Evolutionary conservation across 2,888 invertebrate species (phyloP).

Genomic region (Criorhina ranunculi): DNA sequence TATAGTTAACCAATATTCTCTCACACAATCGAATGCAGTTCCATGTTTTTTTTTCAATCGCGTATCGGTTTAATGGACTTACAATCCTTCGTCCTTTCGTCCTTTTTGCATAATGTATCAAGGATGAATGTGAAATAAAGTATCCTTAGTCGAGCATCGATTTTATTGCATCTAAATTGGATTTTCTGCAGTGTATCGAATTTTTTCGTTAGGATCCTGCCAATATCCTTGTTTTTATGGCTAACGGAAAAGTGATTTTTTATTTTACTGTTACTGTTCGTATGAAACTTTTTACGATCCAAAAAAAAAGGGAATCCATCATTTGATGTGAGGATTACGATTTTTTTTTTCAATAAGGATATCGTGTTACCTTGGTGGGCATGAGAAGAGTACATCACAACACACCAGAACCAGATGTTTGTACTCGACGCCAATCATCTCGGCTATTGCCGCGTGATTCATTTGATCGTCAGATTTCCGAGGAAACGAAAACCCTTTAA

Average conservation of each 20-base stretch:
- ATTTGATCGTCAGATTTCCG: slow-evolving; percentile 28
- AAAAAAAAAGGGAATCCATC: slow-evolving; percentile 54
- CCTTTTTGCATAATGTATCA: slow-evolving; percentile 65
- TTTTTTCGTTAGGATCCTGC: slow-evolving; percentile 31
- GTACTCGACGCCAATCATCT: slow-evolving; percentile 57
- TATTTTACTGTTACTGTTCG: too few species aligned
- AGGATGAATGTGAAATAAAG: slow-evolving; percentile 40
- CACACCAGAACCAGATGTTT: slow-evolving; percentile 69
- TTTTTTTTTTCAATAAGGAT: slow-evolving; percentile 56
- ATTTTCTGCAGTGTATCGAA: slow-evolving; percentile 73
- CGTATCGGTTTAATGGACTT: slow-evolving; percentile 84
- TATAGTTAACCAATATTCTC: slow-evolving; percentile 48
- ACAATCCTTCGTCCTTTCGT: slow-evolving; percentile 63
- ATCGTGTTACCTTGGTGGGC: slow-evolving; percentile 59
- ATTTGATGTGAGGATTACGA: slow-evolving; percentile 67
- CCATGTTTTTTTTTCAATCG: slow-evolving; percentile 76
- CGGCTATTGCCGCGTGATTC: background rate
- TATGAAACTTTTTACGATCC: slow-evolving; percentile 62
- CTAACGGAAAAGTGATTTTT: slow-evolving; percentile 60
- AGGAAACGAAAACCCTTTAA: slow-evolving; percentile 47
- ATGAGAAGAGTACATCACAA: slow-evolving; percentile 38
- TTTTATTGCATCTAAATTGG: slow-evolving; percentile 72
- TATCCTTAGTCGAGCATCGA: slow-evolving; percentile 57
- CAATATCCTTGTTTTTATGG: slow-evolving; percentile 64
- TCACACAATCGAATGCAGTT: slow-evolving; percentile 35